Conservation (phyloP, 2,113 vertebrate species). For the Trematomus loennbergii region DNA sequence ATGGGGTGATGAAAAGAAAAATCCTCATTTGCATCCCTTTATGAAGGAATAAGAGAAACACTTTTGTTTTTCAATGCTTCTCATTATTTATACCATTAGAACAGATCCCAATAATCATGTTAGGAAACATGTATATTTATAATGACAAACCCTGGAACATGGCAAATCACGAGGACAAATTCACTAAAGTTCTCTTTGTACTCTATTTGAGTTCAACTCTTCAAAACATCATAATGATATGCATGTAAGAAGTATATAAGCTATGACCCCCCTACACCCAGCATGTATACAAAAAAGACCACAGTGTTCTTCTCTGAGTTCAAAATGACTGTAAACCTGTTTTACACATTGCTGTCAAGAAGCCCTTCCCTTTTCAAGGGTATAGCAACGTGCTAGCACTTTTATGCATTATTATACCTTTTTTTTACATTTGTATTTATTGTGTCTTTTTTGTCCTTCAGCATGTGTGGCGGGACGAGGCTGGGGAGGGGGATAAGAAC, state of each 20-base stretch:
- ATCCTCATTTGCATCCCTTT: constrained; percentile 40
- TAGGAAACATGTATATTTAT: constrained; percentile 13
- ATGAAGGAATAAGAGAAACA: constrained; percentile 39
- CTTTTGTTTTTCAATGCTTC: constrained; percentile 24
- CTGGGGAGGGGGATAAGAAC: constrained; percentile 28
- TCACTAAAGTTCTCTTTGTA: background rate
- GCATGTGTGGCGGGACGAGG: constrained; percentile 21
- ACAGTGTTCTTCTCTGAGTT: constrained; percentile 31
- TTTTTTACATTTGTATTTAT: constrained; percentile 54
- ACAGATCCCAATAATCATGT: background rate
- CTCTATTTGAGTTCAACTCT: background rate
- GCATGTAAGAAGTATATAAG: background rate
- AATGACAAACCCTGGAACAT: background rate
- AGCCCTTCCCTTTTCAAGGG: constrained; percentile 51
- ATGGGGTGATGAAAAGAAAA: constrained; percentile 37
- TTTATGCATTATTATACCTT: constrained; percentile 47
- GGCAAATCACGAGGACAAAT: constrained; percentile 1
- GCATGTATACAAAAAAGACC: constrained; percentile 9
- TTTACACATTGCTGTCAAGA: constrained; percentile 76
- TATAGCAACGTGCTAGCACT: constrained; percentile 38
- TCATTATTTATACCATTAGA: constrained; percentile 28
- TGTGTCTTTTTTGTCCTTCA: constrained; percentile 56
- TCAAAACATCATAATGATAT: constrained; percentile 13
- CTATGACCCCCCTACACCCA: background rate
- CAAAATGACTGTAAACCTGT: constrained; percentile 67